phyloP scores from a whole-genome alignment of 2,797 vertebrate species.

The Trachurus trachurus region DNA sequence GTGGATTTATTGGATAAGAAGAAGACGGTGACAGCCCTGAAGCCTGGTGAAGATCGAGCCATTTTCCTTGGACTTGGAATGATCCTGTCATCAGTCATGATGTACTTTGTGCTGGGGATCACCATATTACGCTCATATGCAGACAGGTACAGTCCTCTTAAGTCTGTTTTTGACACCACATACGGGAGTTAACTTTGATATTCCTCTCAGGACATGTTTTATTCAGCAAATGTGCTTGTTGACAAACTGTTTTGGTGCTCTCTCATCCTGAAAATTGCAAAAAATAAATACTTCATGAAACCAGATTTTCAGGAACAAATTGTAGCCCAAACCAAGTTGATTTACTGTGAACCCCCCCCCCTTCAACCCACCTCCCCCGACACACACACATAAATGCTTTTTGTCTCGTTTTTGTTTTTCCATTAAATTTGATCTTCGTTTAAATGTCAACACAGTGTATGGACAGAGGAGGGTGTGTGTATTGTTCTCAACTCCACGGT shows the following conservation, averaged over 20 bases:
- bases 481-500: slow-evolving; percentile 92
- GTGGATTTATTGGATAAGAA: slow-evolving; percentile 95
- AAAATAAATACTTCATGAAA: slow-evolving; percentile 33
- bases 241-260: slow-evolving; percentile 47
- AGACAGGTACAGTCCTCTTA: slow-evolving; percentile 88
- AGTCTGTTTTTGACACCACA: background rate
- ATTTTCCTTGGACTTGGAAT: slow-evolving; percentile 95
- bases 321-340: slow-evolving; percentile 21
- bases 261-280: slow-evolving; percentile 50
- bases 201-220: slow-evolving; percentile 40
- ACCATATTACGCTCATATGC: slow-evolving; percentile 92
- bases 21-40: slow-evolving; percentile 94
- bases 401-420: slow-evolving; percentile 11
- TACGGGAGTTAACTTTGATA: slow-evolving; percentile 11
- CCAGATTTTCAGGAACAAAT: slow-evolving; percentile 36
- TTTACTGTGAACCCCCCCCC: slow-evolving; percentile 8
- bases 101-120: slow-evolving; percentile 97
- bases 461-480: slow-evolving; percentile 94
- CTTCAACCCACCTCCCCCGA: background rate
- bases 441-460: slow-evolving; percentile 86
- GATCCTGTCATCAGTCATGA: slow-evolving; percentile 95
- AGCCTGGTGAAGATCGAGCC: slow-evolving; percentile 95
- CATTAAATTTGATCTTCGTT: slow-evolving; percentile 53
- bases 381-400: too few species aligned
- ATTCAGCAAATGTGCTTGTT: slow-evolving; percentile 50